Conservation (phyloP, 2,888 invertebrate genomes). For the Aelia acuminata region DNA sequence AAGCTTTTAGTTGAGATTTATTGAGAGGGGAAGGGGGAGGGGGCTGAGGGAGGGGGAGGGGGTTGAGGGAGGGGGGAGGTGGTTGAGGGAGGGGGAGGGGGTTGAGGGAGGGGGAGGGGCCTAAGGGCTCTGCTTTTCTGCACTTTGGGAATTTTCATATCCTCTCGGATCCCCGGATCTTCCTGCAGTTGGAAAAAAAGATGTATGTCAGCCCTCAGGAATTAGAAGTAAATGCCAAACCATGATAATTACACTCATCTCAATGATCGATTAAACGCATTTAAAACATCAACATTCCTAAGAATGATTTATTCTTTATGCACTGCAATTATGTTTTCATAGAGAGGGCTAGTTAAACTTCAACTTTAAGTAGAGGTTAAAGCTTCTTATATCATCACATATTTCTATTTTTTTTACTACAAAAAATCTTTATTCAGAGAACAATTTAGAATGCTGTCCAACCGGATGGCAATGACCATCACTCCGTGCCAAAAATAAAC, state of each 20-base stretch:
- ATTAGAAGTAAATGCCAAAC: neutral
- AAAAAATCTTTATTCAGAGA: too few species aligned
- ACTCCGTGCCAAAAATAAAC: too few species aligned
- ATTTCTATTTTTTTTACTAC: too few species aligned
- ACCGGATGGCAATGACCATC: too few species aligned
- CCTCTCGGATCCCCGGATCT: neutral
- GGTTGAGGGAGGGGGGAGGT: too few species aligned
- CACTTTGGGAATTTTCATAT: slow-evolving; percentile 18
- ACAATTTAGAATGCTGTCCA: too few species aligned
- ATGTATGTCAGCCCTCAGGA: neutral
- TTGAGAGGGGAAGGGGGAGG: too few species aligned
- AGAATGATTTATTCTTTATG: neutral
- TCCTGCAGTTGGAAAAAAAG: neutral
- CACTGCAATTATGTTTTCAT: neutral
- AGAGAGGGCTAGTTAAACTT: too few species aligned
- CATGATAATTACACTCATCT: neutral
- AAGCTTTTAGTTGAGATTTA: slow-evolving; percentile 38
- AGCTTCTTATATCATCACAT: too few species aligned
- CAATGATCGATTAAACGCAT: neutral
- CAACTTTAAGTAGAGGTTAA: too few species aligned
- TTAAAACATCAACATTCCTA: neutral
- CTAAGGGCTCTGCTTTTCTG: neutral
- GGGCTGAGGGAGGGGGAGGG: neutral
- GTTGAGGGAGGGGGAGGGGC: neutral
- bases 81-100: neutral